Evolutionary conservation across 2,113 vertebrate genomes (phyloP), one percentile per base, ranked within the genome.

Genomic region (Phyllostomus discolor): DNA sequence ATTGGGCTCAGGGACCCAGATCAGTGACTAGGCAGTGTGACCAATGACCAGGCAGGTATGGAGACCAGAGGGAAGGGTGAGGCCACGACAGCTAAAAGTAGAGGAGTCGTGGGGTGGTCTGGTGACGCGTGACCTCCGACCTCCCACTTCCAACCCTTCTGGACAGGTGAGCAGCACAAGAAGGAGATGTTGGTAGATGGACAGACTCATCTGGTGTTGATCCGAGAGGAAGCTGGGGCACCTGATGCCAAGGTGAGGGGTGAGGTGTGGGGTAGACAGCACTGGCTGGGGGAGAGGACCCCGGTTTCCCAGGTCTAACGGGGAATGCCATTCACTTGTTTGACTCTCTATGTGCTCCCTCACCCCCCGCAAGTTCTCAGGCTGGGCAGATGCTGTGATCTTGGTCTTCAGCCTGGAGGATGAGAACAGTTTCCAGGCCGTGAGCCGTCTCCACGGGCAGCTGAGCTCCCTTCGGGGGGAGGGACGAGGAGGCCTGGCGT

Each of bases 371-470:
- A 98, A 99, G 99, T 99, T 99, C 97, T 98, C 99, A 98, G 98
- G 98, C 98, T 99, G 99, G 99, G 99, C 99, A 12, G 99, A 99
- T 67, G 99, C 99, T 1, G 98, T 99, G 86, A 98, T 99, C 98
- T 99, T 99, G 95, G 99, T 99, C 97, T 99, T 99, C 97, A 99
- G 99, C 96, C 98, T 99, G 98, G 99, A 99, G 98, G 99, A 99
- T 4, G 99, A 99, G 97, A 98, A 98, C 98, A 99, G 99, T 91
- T 99, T 99, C 95, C 98, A 99, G 98, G 99, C 99, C 87, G 99
- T 99, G 83, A 98, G 99, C 54, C 99, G 98, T 95, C 98, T 99
- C 76, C 99, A 99, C 52, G 98, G 98, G 67, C 99, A 99, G 97
- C 98, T 99, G 91, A 97, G 98, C 20, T 83, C 98, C 46, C 98